Conservation (phyloP, 2,797 vertebrate genomes). For the Typhlichthys eigenmanni region DNA sequence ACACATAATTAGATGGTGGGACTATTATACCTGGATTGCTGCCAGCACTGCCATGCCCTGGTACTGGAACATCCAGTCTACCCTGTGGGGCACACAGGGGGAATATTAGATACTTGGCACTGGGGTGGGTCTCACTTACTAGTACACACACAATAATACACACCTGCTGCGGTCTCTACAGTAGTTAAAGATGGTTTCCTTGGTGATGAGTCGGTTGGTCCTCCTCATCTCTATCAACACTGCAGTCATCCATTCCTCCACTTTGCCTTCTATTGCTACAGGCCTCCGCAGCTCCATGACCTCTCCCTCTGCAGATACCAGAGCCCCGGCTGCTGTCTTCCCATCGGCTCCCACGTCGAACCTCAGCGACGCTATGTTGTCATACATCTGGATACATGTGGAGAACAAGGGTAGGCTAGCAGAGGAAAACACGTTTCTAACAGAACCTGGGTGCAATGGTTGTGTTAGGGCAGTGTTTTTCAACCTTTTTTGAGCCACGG, state of each 20-base stretch:
- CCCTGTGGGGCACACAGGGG: constrained; percentile 66
- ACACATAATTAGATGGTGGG: too few species aligned
- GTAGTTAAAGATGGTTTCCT: constrained; percentile 92
- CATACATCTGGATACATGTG: constrained; percentile 85
- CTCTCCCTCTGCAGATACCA: constrained; percentile 94
- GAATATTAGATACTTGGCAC: background rate
- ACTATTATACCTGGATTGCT: constrained; percentile 75
- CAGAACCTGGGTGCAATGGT: background rate
- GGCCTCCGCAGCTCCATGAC: constrained; percentile 85
- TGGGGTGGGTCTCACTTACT: background rate
- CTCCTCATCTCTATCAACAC: constrained; percentile 89
- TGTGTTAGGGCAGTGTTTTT: too few species aligned
- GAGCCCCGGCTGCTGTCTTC: constrained; percentile 81
- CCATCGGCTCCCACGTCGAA: constrained; percentile 79
- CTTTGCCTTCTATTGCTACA: constrained; percentile 83
- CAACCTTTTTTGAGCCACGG: too few species aligned
- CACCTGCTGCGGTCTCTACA: constrained; percentile 88
- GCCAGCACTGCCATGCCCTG: constrained; percentile 97
- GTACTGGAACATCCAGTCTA: constrained; percentile 95
- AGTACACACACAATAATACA: constrained; percentile 23
- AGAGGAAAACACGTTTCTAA: background rate
- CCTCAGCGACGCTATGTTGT: constrained; percentile 88
- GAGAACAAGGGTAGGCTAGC: constrained; percentile 3
- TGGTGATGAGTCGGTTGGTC: constrained; percentile 90
- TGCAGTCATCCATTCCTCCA: constrained; percentile 94